A percentile compares a stretch with the other conserved stretches of the same genome.
Conservation (phyloP, 2,113 vertebrate species). For the Dicerorhinus sumatrensis region DNA sequence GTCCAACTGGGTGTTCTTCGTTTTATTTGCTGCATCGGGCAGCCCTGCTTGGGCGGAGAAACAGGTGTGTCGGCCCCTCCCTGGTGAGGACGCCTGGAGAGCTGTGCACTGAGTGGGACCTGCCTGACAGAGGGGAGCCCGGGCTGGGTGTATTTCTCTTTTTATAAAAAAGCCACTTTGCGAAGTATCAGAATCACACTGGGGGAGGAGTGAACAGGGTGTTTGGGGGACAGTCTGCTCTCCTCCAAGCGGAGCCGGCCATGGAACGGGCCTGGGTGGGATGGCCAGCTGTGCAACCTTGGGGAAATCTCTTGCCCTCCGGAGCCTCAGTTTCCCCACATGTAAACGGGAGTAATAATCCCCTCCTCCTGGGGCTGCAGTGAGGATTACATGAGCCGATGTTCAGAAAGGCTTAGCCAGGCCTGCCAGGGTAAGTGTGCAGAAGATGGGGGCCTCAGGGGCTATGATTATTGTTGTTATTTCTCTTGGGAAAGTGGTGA, state of each 20-base stretch:
- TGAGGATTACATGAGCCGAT: not conserved
- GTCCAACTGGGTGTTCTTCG: not conserved
- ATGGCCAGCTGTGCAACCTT: not conserved
- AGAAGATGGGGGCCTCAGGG: accelerated
- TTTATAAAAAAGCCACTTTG: not conserved
- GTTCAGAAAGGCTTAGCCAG: not conserved
- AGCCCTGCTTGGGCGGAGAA: not conserved
- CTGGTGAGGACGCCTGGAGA: not conserved
- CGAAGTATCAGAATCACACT: not conserved
- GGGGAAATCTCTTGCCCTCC: not conserved
- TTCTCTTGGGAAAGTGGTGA: not conserved
- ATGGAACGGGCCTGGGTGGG: not conserved
- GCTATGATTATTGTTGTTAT: accelerated
- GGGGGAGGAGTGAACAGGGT: not conserved
- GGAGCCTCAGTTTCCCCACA: not conserved
- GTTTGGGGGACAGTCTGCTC: not conserved
- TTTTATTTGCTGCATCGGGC: not conserved
- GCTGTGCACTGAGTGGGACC: accelerated
- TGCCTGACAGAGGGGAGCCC: accelerated
- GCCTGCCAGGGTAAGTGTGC: accelerated
- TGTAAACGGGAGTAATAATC: not conserved
- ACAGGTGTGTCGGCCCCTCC: not conserved
- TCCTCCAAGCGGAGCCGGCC: accelerated
- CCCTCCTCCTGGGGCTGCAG: not conserved
- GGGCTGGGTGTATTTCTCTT: not conserved